Percentiles rank a stretch among this genome's conserved stretches.
Conservation (phyloP, 2,797 vertebrate genomes). For the Sebastes glaucus region DNA sequence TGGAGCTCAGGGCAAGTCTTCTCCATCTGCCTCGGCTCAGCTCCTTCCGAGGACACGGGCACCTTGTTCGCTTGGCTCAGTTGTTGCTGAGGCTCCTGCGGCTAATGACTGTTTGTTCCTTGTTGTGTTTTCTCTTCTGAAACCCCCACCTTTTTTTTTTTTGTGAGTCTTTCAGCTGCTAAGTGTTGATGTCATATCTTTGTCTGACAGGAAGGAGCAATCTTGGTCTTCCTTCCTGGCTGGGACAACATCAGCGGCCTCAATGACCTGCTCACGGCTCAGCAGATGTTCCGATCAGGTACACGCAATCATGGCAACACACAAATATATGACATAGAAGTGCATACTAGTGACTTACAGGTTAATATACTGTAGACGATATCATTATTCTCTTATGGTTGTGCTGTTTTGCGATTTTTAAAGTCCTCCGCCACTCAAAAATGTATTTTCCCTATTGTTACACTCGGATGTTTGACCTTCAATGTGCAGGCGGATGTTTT, state of each 20-base stretch:
- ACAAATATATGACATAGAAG: background rate
- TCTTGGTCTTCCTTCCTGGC: constrained; percentile 96
- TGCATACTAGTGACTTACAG: background rate
- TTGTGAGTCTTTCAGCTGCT: background rate
- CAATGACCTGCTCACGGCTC: constrained; percentile 92
- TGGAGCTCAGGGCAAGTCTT: constrained; percentile 11
- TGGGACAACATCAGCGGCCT: constrained; percentile 98
- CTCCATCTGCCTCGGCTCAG: constrained; percentile 15
- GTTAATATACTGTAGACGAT: background rate
- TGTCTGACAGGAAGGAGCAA: constrained; percentile 91
- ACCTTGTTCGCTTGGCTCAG: constrained; percentile 16
- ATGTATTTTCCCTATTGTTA: background rate
- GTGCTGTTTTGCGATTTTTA: background rate
- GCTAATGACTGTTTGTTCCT: constrained; percentile 7
- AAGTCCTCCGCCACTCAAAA: background rate
- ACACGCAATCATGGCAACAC: background rate
- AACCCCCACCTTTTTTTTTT: background rate
- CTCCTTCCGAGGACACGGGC: constrained; percentile 12
- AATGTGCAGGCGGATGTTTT: background rate
- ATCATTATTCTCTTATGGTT: background rate
- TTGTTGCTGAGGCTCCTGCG: background rate
- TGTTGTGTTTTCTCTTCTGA: background rate
- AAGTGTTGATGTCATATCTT: constrained; percentile 23
- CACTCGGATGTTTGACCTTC: background rate
- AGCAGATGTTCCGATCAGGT: constrained; percentile 98